A percentile compares a stretch with the other conserved stretches of the same genome.
Evolutionary conservation across 2,113 vertebrate genomes (phyloP).

Genomic region (Zosterops hypoxanthus): DNA sequence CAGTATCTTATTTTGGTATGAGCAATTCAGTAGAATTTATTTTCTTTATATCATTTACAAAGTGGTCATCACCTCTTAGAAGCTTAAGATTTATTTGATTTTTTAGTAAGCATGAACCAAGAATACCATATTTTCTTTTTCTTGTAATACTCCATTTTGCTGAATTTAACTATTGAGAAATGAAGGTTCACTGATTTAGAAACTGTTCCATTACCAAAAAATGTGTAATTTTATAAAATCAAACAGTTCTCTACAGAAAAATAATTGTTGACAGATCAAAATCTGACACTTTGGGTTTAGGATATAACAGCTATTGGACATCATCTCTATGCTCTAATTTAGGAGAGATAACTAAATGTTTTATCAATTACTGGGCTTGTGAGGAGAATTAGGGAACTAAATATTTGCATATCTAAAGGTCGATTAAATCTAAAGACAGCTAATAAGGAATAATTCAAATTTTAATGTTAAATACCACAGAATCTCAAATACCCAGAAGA

Average conservation of each 20-base stretch:
- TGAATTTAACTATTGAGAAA: background rate
- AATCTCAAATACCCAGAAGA: background rate
- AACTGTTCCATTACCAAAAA: background rate
- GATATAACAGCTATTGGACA: background rate
- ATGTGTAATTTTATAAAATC: background rate
- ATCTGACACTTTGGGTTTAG: background rate
- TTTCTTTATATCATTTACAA: background rate
- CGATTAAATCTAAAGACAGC: background rate
- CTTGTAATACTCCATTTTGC: background rate
- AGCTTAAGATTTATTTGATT: background rate
- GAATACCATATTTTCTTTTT: background rate
- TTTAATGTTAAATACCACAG: background rate
- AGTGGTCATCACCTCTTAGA: background rate
- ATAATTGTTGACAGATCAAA: background rate
- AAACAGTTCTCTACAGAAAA: background rate
- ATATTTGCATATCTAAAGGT: background rate
- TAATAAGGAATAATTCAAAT: background rate
- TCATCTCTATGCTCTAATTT: background rate
- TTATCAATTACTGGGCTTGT: background rate
- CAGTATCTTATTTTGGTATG: background rate
- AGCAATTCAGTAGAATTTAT: background rate
- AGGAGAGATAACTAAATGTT: background rate
- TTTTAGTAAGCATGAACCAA: background rate
- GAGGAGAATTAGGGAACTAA: background rate
- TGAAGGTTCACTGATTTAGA: background rate